Conservation (phyloP, 2,888 invertebrate species). For the Lepidocyrtoides sp. region DNA sequence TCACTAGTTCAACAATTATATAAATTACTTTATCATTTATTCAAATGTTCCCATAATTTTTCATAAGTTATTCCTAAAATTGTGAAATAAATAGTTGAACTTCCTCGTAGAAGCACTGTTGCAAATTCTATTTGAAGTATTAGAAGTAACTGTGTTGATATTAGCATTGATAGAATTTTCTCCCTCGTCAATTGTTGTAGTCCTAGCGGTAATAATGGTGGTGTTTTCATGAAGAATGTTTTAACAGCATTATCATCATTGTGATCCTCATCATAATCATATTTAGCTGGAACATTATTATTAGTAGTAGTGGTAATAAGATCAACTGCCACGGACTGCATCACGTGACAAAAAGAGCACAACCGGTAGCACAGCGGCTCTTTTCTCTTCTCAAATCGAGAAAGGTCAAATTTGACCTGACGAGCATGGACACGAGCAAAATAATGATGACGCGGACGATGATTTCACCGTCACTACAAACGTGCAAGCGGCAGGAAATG, state of each 20-base stretch:
- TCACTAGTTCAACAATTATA: not conserved
- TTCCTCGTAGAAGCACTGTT: constrained; percentile 8
- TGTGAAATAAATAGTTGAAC: not conserved
- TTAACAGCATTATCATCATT: not conserved
- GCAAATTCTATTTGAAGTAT: not conserved
- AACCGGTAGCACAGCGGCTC: constrained; percentile 14
- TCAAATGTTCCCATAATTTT: constrained; percentile 1
- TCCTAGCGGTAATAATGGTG: not conserved
- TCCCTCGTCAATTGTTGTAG: not conserved
- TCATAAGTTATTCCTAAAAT: not conserved
- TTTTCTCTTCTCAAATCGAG: not conserved
- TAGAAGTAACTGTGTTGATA: not conserved
- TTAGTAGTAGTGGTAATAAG: not conserved
- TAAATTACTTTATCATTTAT: constrained; percentile 10
- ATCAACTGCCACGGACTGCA: constrained; percentile 37
- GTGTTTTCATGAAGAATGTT: constrained; percentile 30
- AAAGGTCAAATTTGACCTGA: not conserved
- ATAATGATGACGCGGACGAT: not conserved
- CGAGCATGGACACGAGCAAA: not conserved
- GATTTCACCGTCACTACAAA: not conserved
- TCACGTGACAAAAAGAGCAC: constrained; percentile 36
- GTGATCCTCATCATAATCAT: not conserved
- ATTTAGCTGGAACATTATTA: not conserved
- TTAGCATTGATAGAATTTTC: too few relatives aligned
- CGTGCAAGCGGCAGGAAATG: not conserved